Evolutionary conservation across 2,797 vertebrate species (phyloP), one percentile per base, ranked within the genome.

Genomic region (Gorsachius magnificus): DNA sequence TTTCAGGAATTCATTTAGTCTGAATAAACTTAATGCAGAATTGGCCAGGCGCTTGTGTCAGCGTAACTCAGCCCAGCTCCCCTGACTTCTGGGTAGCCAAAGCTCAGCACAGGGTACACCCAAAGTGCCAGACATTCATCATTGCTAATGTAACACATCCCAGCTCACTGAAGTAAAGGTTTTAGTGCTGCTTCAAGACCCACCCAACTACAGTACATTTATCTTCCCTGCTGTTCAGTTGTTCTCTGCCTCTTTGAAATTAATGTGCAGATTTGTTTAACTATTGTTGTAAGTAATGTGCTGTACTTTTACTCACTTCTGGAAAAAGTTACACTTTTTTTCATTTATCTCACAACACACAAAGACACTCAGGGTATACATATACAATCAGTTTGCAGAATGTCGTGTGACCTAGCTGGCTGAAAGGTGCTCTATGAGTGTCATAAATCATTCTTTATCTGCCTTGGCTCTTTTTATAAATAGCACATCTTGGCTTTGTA

Each of bases 391-490:
- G 76, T 51, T 46, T 86, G 70, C 51, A 93, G 87, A 92, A 72
- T 36, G 43, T 8, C 7, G 6, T 48, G 61, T 92, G 93, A 91
- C 70, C 90, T 38, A 76, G 87, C 38, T 70, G 58, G 79, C 69
- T 93, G 94, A 81, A 92, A 86, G 79, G 93, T 87, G 38, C 51
- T 89, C 79, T 90, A 9, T 19, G 69, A 95, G 84, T 38, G 87
- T 66, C 84, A 93, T 93, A 94, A 96, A 97, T 96, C 90, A 86
- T 90, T 83, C 68, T 78, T 96, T 95, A 96, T 96, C 95, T 93
- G 36, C 63, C 46, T 70, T 72, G 41, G 35, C 66, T 91, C 33
- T 76, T 91, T 93, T 89, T 92, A 95, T 91, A 92, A 96, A 92
- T 70, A 95, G 81, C 58, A 35, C 6, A 2, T 74, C 80, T 89